Evolutionary conservation across 2,797 vertebrate species (phyloP).

Genomic region (Myotis planiceps): DNA sequence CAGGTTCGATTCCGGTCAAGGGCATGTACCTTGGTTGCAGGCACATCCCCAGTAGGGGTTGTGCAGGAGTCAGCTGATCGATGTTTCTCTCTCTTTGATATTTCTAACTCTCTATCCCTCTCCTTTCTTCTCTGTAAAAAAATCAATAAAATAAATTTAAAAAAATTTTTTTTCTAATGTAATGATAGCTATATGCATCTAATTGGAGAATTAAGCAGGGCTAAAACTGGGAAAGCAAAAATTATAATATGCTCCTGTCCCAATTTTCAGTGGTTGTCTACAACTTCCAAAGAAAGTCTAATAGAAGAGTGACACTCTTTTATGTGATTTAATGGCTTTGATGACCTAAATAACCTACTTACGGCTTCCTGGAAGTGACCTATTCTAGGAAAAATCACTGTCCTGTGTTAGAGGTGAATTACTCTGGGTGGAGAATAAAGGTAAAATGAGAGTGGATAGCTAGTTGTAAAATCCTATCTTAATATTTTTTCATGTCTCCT

Average conservation of each 20-base stretch:
- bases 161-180: slow-evolving; percentile 62
- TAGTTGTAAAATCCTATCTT: background rate
- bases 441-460: background rate
- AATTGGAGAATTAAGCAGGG: background rate
- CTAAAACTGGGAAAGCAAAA: slow-evolving; percentile 8
- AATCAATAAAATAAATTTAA: too few species aligned
- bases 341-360: background rate
- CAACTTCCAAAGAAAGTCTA: slow-evolving; percentile 20
- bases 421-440: background rate
- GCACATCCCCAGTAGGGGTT: too few species aligned
- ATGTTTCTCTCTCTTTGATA: too few species aligned
- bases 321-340: background rate
- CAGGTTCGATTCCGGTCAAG: too few species aligned
- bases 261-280: background rate
- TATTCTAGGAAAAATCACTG: background rate
- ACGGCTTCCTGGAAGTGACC: background rate
- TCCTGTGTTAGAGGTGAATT: background rate
- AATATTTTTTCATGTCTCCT: background rate
- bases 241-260: background rate
- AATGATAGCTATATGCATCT: slow-evolving; percentile 20
- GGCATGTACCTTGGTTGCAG: too few species aligned
- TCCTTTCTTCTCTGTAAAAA: too few species aligned
- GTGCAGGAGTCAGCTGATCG: too few species aligned
- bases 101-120: too few species aligned
- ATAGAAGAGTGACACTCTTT: background rate